Base-by-base conservation (phyloP, 1,140 invertebrate species). In the Bursaphelenchus mucronatus region DNA sequence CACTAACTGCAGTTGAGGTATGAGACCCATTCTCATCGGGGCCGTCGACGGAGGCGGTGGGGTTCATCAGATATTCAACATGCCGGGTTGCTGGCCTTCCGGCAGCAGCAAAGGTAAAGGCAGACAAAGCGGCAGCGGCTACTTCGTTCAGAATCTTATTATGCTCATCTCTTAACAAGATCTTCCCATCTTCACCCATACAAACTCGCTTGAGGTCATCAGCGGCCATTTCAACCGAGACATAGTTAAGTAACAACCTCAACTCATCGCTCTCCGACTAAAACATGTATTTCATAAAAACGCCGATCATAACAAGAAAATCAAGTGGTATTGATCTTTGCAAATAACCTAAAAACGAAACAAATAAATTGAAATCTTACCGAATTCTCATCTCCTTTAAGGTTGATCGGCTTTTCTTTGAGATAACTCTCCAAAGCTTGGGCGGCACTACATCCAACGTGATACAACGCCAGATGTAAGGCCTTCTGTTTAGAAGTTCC, bases 401-500 rank as follows among this genome's bases (percentile, higher is more conserved):
- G 2, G 54, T 55, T n/a, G 54, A 55, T 50, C 11, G 57, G 13
- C 41, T 59, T 59, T 39, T 59, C 57, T 39, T 59, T 59, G 11
- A 69, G 41, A 40, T 68, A 74, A 39, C 30, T 70, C 19, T 70
- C 46, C 30, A 70, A 54, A 21, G 73, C 43, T 40, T 74, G 40
- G 51, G 68, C 68, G 13, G 68, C 68, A 46, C 19, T 76, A 9
- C 50, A 71, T 41, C 68, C 68, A 21, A 72, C 68, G n/a, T 72
- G 52, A 49, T 70, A 70, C 11, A 70, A 45, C 7, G 65, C 55
- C 21, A 71, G 43, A 56, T 76, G 67, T 13, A 70, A 51, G 10
- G 19, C 39, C 30, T 64, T 45, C 49, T 70, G 68, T 13, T 71
- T 52, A 17, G 64, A 47, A 67, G 61, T 43, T n/a, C 61, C 73